Evolutionary conservation across 2,113 vertebrate species (phyloP).

Genomic region (Crotalus helleri): DNA sequence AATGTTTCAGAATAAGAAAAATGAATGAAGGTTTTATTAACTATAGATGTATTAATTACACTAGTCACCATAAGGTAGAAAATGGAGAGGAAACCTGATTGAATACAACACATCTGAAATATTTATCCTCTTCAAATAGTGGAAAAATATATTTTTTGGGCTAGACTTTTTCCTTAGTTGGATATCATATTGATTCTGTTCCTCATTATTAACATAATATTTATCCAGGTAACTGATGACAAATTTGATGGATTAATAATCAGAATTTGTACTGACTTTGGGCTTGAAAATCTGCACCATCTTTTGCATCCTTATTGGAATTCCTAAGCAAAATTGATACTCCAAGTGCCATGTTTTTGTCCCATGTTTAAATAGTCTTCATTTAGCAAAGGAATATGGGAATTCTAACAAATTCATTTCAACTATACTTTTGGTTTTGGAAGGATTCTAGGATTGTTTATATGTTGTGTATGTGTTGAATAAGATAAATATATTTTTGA

Average conservation of each 20-base stretch:
- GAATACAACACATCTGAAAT: slow-evolving; percentile 47
- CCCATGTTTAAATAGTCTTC: neutral
- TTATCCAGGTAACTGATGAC: neutral
- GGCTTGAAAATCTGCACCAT: neutral
- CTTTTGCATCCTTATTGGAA: neutral
- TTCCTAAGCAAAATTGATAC: neutral
- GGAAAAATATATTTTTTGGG: slow-evolving; percentile 40
- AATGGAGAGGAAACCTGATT: slow-evolving; percentile 58
- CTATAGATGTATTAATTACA: slow-evolving; percentile 86
- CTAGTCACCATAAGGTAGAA: slow-evolving; percentile 74
- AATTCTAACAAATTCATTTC: neutral
- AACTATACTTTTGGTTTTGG: neutral
- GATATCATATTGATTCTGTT: slow-evolving; percentile 37
- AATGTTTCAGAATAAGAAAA: slow-evolving; percentile 70
- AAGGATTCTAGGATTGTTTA: neutral
- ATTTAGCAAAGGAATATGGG: neutral
- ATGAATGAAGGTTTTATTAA: slow-evolving; percentile 89
- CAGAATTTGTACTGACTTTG: neutral
- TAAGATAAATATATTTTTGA: neutral
- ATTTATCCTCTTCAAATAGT: slow-evolving; percentile 43
- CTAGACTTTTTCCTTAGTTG: slow-evolving; percentile 46
- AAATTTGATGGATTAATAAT: neutral
- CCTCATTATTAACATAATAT: neutral
- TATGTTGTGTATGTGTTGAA: neutral
- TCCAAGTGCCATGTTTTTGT: neutral